Evolutionary conservation across 2,888 invertebrate species (phyloP), one percentile per base, ranked within the genome.

Genomic region (Pollenia griseotomentosa): DNA sequence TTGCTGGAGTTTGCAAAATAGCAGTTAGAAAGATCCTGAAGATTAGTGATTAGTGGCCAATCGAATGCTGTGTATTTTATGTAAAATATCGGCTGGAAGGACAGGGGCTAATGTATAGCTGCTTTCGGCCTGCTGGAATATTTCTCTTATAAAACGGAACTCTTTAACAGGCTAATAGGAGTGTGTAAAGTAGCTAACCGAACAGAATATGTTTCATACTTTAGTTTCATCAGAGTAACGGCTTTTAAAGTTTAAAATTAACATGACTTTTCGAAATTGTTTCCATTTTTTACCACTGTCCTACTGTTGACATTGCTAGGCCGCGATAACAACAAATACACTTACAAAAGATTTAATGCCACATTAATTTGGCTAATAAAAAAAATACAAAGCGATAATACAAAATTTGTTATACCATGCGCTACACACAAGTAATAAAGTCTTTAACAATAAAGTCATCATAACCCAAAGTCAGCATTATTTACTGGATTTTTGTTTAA

Each of bases 351-450:
- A 81, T 81, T 85, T 81, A 85, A 78, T 87, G 82, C 63, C 87
- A 74, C 78, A 87, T 85, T 85, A 85, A 85, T 85, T 85, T 82
- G 82, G 55, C 78, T 78, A 82, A 77, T 85, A 87, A 85, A 53
- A 75, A 71, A 65, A 19, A 44, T 14, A 63, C 23, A 63, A 46
- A 19, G 44, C 46, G 61, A 55, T 42, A 57, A 23, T 61, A 75
- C 23, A 75, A 57, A 33, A 59, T 71, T 14, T 78, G 14, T 66
- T 73, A 61, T 57, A 66, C 44, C 48, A 63, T 46, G 19, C 46
- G 33, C 33, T 33, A 59, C 23, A 74, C 42, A 40, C 46, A 66
- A 57, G 44, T 68, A 46, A 81, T 63, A 59, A 79, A 75, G 23
- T 11, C 63, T 46, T 73, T 65, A 48, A 79, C 70, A 84, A 80